phyloP scores from a whole-genome alignment of 2,797 vertebrate genomes.

The Trichosurus vulpecula region DNA sequence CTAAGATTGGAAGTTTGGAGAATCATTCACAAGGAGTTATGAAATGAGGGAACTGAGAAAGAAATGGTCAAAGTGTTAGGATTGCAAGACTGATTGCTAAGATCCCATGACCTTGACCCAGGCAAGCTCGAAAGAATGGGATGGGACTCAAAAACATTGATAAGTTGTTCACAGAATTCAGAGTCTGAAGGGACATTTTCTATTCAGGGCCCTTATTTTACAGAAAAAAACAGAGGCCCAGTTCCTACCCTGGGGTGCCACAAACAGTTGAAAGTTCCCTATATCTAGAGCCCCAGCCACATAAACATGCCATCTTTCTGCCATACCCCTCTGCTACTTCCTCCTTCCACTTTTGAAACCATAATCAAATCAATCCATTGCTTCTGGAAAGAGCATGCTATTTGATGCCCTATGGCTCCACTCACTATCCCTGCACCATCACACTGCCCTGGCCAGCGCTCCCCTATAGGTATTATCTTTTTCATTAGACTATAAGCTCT shows the following conservation, averaged over 20 bases:
- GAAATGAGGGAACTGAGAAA: background rate
- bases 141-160: background rate
- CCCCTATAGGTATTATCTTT: background rate
- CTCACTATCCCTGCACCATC: background rate
- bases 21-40: background rate
- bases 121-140: background rate
- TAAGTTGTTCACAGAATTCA: background rate
- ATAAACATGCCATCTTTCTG: background rate
- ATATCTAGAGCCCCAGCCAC: background rate
- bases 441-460: background rate
- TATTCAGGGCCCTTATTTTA: background rate
- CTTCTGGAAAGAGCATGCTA: background rate
- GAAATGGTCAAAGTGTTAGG: background rate
- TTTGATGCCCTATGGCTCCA: background rate
- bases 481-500: background rate
- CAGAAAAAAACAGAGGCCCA: background rate
- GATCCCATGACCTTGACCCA: slow-evolving; percentile 12
- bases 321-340: background rate
- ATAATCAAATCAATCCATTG: background rate
- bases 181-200: background rate
- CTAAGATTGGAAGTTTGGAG: background rate
- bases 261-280: background rate
- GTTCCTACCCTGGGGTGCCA: background rate
- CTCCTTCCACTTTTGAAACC: background rate
- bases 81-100: background rate